A percentile compares a stretch with the other conserved stretches of the same genome.
Evolutionary conservation across 2,888 invertebrate species (phyloP).

Genomic region (Luperina testacea): DNA sequence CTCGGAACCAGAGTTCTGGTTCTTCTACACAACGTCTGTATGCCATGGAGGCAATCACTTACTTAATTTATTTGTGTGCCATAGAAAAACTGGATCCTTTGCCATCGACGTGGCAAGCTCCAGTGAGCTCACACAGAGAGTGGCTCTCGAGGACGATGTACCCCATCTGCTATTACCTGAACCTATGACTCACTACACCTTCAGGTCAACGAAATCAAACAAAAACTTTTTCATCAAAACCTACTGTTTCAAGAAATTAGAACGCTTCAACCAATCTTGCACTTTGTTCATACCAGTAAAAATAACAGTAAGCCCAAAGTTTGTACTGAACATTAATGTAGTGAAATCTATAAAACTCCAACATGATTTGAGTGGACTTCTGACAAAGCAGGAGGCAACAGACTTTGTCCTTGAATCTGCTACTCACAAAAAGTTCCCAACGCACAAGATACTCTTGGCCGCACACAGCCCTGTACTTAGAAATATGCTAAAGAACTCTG

Average conservation of each 20-base stretch:
- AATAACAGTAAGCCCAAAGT: conserved; percentile 72
- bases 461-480: conserved; percentile 80
- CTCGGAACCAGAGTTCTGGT: conserved; percentile 80
- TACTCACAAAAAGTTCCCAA: conserved; percentile 73
- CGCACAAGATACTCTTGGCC: conserved; percentile 80
- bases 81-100: conserved; percentile 75
- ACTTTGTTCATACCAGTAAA: conserved; percentile 77
- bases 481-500: conserved; percentile 71
- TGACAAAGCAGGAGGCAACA: conserved; percentile 73
- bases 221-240: conserved; percentile 79
- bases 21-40: conserved; percentile 76
- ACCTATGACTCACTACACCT: conserved; percentile 69
- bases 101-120: conserved; percentile 75
- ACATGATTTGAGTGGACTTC: conserved; percentile 73
- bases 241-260: conserved; percentile 72
- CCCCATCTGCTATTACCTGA: conserved; percentile 60
- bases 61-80: conserved; percentile 81
- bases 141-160: conserved; percentile 45
- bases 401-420: conserved; percentile 78
- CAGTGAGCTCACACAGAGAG: conserved; percentile 61
- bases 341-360: conserved; percentile 77
- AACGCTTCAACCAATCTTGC: conserved; percentile 61
- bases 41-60: conserved; percentile 76
- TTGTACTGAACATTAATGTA: conserved; percentile 69
- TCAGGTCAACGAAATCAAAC: conserved; percentile 71